Conservation (phyloP, 2,888 invertebrate genomes). For the Strigamia transsilvanica region DNA sequence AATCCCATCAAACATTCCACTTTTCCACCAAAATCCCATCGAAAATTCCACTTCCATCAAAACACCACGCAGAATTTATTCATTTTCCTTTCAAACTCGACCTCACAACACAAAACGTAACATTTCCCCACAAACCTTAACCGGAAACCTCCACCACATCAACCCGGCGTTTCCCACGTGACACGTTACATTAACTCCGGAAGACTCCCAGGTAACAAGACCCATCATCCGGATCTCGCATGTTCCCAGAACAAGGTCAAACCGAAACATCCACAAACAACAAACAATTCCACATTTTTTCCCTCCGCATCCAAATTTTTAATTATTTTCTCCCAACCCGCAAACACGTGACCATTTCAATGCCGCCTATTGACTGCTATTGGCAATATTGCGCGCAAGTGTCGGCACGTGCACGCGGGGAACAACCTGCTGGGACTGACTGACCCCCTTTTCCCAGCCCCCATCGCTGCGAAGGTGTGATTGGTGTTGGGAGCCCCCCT, state of each 20-base stretch:
- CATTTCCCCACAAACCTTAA: too few relatives aligned
- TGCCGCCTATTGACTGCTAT: background rate
- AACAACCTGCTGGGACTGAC: background rate
- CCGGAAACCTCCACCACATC: background rate
- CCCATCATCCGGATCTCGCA: background rate
- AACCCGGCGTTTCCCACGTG: conserved; percentile 9
- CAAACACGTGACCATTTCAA: conserved; percentile 23
- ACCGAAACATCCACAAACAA: background rate
- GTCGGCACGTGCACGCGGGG: conserved; percentile 2
- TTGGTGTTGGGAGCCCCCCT: background rate
- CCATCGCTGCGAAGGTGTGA: background rate
- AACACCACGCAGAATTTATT: too few relatives aligned
- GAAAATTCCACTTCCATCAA: too few relatives aligned
- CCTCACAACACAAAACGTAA: too few relatives aligned
- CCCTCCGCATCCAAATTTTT: background rate
- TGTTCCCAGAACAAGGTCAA: background rate
- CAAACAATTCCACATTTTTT: background rate
- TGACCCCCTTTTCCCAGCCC: background rate
- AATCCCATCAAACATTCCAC: too few relatives aligned
- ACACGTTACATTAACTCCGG: conserved; percentile 3
- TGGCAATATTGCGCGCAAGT: conserved; percentile 27
- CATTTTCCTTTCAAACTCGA: too few relatives aligned
- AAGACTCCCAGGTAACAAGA: background rate
- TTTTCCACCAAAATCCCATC: too few relatives aligned
- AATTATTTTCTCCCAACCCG: background rate